Base-by-base conservation (phyloP, 2,113 vertebrate genomes). In the Varanus komodoensis region DNA sequence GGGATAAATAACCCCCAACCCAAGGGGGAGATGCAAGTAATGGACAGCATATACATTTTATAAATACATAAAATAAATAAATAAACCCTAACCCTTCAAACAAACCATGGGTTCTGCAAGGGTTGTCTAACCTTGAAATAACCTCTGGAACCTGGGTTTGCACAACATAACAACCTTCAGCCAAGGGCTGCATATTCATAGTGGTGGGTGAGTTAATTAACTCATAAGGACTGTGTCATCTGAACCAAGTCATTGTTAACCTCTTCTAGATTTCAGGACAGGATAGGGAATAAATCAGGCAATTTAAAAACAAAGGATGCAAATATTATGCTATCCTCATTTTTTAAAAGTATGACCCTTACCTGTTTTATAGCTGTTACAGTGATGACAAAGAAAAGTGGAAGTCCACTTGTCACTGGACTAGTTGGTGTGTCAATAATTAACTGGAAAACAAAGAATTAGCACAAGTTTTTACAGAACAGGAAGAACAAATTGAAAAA, bases 351-450 rank as follows among this genome's bases (percentile, higher is more conserved):
- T 17, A 8, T 3, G 0, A 77, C 95, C 96, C 92, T 77, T 86
- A 99, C 99, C 98, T 99, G 99, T 95, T 99, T 99, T 87, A 99
- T 98, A 94, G 99, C 98, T 0, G 99, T 99, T 94, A 99, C 99
- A 0, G 98, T 99, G 95, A 99, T 99, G 96, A 99, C 99, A 92
- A 99, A 99, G 94, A 99, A 98, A 23, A 99, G 98, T 0, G 99
- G 99, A 87, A 99, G 98, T 25, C 99, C 99, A 14, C 99, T 99
- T 17, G 99, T 99, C 95, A 99, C 95, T 0, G 99, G 99, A 92
- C 99, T 99, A 64, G 99, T 99, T 92, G 99, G 99, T 0, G 99
- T 99, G 95, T 99, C 99, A 79, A 99, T 99, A 87, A 99, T 99
- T 91, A 99, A 93, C 99, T 99, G 96, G 23, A 93, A 95, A 38